Evolutionary conservation across 64 coral and sea anemone species (phyloP).

Genomic region (Exaiptasia diaphana): DNA sequence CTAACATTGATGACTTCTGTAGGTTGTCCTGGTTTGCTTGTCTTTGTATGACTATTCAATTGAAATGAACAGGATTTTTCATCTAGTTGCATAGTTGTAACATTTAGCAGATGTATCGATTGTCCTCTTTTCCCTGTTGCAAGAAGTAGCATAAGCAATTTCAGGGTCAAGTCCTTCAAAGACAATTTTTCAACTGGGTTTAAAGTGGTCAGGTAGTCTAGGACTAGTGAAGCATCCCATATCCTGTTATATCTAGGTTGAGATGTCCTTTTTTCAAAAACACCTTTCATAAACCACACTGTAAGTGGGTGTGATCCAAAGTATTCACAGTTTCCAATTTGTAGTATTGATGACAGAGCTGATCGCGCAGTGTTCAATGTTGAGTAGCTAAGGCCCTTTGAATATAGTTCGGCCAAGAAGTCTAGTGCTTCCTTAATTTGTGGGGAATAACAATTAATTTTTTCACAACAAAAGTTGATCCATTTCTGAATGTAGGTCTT

Average conservation of each 20-base stretch:
- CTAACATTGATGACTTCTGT: background rate
- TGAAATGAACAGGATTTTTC: constrained; percentile 7
- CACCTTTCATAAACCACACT: constrained; percentile 51
- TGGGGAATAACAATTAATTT: constrained; percentile 32
- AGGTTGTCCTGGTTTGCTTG: constrained; percentile 37
- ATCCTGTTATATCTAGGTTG: constrained; percentile 41
- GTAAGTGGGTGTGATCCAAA: constrained; percentile 41
- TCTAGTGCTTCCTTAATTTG: constrained; percentile 34
- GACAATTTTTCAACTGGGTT: constrained; percentile 8
- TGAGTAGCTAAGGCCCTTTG: constrained; percentile 14
- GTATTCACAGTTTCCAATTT: background rate
- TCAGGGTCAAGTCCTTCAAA: constrained; percentile 44
- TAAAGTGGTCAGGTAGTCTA: constrained; percentile 13
- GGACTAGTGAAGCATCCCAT: constrained; percentile 34
- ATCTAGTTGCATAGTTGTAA: constrained; percentile 23
- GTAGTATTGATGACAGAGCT: constrained; percentile 48
- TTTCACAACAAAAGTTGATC: constrained; percentile 36
- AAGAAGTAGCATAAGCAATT: constrained; percentile 34
- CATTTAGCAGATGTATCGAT: constrained; percentile 43
- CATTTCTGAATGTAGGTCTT: constrained; percentile 40
- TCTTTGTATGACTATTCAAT: constrained; percentile 30
- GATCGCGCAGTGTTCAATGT: constrained; percentile 34
- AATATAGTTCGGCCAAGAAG: background rate
- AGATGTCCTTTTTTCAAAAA: constrained; percentile 45
- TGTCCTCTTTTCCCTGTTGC: constrained; percentile 38